phyloP scores from a whole-genome alignment of 2,113 vertebrate genomes.

The Gopherus flavomarginatus region DNA sequence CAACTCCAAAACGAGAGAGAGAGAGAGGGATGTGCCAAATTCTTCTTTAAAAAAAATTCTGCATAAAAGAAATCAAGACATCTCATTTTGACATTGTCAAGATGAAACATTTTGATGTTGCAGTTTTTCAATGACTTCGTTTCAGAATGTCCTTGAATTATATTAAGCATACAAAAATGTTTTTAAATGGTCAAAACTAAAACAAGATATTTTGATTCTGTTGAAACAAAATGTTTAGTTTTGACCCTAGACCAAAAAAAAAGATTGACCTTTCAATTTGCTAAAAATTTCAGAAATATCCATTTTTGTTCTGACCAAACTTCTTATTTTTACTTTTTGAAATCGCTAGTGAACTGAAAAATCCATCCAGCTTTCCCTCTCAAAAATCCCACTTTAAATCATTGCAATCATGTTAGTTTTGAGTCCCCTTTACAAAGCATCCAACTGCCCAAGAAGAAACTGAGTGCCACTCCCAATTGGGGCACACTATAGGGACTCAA shows the following conservation, averaged over 20 bases:
- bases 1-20: background rate
- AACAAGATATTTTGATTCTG: background rate
- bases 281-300: background rate
- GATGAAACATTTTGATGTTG: no score
- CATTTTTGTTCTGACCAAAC: background rate
- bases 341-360: background rate
- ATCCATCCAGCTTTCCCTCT: background rate
- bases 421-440: background rate
- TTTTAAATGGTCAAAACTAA: background rate
- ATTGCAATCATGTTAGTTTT: background rate
- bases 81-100: background rate
- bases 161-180: background rate
- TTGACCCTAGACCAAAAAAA: background rate
- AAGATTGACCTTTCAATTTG: background rate
- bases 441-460: background rate
- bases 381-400: background rate
- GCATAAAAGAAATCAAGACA: background rate
- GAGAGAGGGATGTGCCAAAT: background rate
- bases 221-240: background rate
- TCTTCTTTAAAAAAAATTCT: background rate
- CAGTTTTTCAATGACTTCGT: no score
- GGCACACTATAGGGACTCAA: background rate
- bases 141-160: background rate
- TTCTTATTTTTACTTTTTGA: background rate
- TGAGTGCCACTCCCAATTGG: background rate